Evolutionary conservation across 2,888 invertebrate species (phyloP).

Genomic region (Lissocephala sabroskyi): DNA sequence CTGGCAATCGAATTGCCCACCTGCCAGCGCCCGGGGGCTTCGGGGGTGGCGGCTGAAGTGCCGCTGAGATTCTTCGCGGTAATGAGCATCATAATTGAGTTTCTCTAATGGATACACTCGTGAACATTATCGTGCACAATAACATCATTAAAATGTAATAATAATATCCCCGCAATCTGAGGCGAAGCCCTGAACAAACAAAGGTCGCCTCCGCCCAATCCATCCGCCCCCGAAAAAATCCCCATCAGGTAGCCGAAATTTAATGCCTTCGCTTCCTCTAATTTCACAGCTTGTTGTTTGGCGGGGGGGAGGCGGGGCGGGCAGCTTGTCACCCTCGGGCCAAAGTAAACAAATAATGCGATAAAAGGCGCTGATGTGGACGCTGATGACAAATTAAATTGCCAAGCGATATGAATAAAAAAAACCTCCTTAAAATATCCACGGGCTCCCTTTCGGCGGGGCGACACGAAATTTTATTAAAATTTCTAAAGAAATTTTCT

Average conservation of each 20-base stretch:
- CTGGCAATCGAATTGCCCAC: too few species aligned
- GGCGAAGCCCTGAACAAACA: neutral
- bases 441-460: too few species aligned
- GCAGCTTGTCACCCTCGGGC: neutral
- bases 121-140: conserved; percentile 16
- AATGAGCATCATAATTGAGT: conserved; percentile 20
- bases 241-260: conserved; percentile 5
- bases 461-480: too few species aligned
- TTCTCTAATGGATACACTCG: conserved; percentile 18
- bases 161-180: conserved; percentile 21
- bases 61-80: too few species aligned
- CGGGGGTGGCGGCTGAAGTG: too few species aligned
- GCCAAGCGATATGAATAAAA: neutral
- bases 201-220: neutral
- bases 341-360: conserved; percentile 38
- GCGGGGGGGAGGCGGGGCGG: too few species aligned
- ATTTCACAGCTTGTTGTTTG: conserved; percentile 11
- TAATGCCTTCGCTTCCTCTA: conserved; percentile 10
- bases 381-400: conserved; percentile 16
- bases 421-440: too few species aligned
- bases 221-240: too few species aligned
- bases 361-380: conserved; percentile 15
- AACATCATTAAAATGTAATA: conserved; percentile 27
- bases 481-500: too few species aligned
- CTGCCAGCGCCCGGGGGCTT: too few species aligned